phyloP scores from a whole-genome alignment of 2,888 invertebrate species.

The Spialia ferax region DNA sequence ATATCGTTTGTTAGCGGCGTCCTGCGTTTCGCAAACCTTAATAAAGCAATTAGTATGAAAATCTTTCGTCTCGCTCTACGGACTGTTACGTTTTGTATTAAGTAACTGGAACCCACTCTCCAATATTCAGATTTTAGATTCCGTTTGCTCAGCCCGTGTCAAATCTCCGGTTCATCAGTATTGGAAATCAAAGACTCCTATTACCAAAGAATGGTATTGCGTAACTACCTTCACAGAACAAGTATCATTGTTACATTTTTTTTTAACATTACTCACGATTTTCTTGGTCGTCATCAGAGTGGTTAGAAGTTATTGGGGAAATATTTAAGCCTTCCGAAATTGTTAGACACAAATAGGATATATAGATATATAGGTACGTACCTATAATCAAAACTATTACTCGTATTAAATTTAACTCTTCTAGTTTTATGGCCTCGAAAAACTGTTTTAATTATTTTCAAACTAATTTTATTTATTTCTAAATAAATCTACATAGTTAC shows the following conservation, averaged over 20 bases:
- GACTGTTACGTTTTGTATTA: conserved; percentile 54
- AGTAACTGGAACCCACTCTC: conserved; percentile 45
- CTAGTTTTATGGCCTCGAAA: too few species aligned
- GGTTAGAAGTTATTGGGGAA: too few species aligned
- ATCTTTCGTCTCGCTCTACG: conserved; percentile 65
- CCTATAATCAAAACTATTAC: too few species aligned
- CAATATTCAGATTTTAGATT: conserved; percentile 39
- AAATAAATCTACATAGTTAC: too few species aligned
- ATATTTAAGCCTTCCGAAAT: too few species aligned
- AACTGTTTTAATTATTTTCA: too few species aligned
- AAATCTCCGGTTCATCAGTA: conserved; percentile 37
- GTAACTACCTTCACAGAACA: conserved; percentile 18
- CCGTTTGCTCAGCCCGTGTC: conserved; percentile 30
- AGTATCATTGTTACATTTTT: not conserved
- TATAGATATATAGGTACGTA: too few species aligned
- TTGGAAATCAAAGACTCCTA: conserved; percentile 29
- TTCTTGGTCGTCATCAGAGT: not conserved
- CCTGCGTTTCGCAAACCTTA: conserved; percentile 58
- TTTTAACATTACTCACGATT: not conserved
- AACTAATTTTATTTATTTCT: too few species aligned
- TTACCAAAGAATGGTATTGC: conserved; percentile 37
- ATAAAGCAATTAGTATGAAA: conserved; percentile 72
- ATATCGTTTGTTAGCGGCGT: conserved; percentile 54
- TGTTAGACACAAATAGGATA: too few species aligned
- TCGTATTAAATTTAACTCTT: too few species aligned